Base-by-base conservation (phyloP, 2,797 vertebrate species). In the Limosa lapponica region DNA sequence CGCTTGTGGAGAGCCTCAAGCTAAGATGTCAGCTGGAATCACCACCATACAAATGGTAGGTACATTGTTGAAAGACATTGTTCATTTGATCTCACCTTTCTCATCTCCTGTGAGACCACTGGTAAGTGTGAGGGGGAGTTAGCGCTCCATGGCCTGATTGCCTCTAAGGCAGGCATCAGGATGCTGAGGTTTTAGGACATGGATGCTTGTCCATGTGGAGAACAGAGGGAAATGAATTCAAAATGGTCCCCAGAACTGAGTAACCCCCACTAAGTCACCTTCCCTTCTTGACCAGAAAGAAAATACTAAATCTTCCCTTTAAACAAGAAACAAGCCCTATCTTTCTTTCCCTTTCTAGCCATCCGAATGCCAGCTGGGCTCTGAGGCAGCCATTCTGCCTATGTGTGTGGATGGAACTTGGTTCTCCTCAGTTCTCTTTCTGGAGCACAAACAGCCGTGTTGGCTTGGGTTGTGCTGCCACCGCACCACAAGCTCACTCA, bases 361-460 rank as follows among this genome's bases (percentile, higher is more conserved):
- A 34, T 44, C 11, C 37, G 57, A 57, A 64, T 0, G 4, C 36
- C 41, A 22, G 20, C 36, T 48, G 52, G 36, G 59, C 34, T 51
- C 19, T 32, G 51, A 44, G 51, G n/a, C 49, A 89, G 87, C 43
- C 28, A 5, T 58, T 58, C 44, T 65, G 19, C 37, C 44, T 43
- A 1, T 9, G 6, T 13, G 8, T 0, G 2, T 18, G 51, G 43
- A 77, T 19, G 49, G 57, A 77, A 37, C 34, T 23, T 4, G 0
- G 13, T 58, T 59, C 46, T 64, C 12, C 61, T 48, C 39, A 19
- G n/a, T 54, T 37, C 43, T 77, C 36, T 16, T 49, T 64, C 58
- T 58, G 73, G 66, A 64, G 13, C 32, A 70, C 22, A 32, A 34
- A 34, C 34, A 55, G 41, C 55, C 0, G 1, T 8, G 32, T 36